Evolutionary conservation across 2,888 invertebrate genomes (phyloP).

Genomic region (Drosophila demipolita): DNA sequence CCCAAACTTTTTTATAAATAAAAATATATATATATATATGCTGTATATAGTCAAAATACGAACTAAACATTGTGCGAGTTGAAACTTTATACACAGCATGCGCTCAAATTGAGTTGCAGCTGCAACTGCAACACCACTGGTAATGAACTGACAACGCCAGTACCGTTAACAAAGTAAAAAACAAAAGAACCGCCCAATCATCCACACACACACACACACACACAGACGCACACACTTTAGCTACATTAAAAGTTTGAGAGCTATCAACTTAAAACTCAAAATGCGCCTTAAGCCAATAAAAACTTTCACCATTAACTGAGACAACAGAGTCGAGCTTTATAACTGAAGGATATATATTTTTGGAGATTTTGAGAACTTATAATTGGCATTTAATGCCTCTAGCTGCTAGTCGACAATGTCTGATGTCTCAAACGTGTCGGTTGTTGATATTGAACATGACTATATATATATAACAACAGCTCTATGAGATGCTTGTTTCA

Average conservation of each 20-base stretch:
- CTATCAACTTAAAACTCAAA: constrained; percentile 65
- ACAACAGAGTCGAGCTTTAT: no score
- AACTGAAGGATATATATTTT: neutral
- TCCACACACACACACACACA: neutral
- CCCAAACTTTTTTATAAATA: neutral
- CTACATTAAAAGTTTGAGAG: constrained; percentile 59
- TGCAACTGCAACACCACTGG: constrained; percentile 30
- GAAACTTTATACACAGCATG: constrained; percentile 18
- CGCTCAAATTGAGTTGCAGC: constrained; percentile 56
- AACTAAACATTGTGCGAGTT: constrained; percentile 6
- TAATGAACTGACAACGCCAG: constrained; percentile 13
- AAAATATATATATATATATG: no score
- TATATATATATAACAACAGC: neutral
- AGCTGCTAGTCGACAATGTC: neutral
- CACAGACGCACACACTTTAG: constrained; percentile 2
- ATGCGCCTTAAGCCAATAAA: constrained; percentile 63
- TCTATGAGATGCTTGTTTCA: neutral
- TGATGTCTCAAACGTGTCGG: neutral
- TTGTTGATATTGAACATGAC: neutral
- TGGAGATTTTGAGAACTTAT: neutral
- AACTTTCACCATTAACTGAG: constrained; percentile 50
- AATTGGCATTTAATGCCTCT: neutral
- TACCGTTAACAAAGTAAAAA: neutral
- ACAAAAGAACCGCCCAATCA: neutral
- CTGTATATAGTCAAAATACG: constrained; percentile 1